Base-by-base conservation (phyloP, 2,888 invertebrate genomes). In the Morpho deidamia region DNA sequence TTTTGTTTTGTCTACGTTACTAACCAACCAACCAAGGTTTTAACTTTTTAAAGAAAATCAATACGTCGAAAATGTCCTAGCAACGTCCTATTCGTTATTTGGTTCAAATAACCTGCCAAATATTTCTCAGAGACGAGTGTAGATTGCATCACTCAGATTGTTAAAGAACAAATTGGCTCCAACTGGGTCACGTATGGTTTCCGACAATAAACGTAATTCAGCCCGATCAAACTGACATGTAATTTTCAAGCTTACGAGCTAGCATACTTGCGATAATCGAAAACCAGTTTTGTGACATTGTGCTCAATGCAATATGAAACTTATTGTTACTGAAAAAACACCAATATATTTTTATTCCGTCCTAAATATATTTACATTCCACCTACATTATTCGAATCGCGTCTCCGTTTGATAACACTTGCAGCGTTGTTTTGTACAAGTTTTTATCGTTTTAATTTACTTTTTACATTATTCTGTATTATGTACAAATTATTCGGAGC, bases 101-200 rank as follows among this genome's bases (percentile, higher is more conserved):
- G 43, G 49, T 54, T 55, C 51, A 44, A 47, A 68, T 61, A 59
- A 71, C 67, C 62, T 70, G 66, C 70, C 69, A 69, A 69, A 64
- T 69, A 63, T 61, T 67, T 62, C 65, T 63, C 62, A 63, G 67
- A 70, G 71, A 74, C 72, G 73, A 56, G 43, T 46, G 49, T 50
- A 56, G 53, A 68, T 84, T 83, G 70, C 85, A 81, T 82, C 84
- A 85, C 67, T 65, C 62, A 61, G 53, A 66, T 65, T 55, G 55
- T 70, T 49, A 69, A 55, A 49, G 45, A 49, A 73, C 68, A 70
- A 69, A 71, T 75, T 69, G 69, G 75, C 70, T 81, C 76, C 79
- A 88, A 85, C 69, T 86, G 68, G 86, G 86, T 85, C 86, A 84
- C 78, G 77, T 74, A 76, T 76, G 54, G 59, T 76, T 59, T 57